Evolutionary conservation across 2,888 invertebrate genomes (phyloP), one percentile per base, ranked within the genome.

Genomic region (Oeneis ivallda): DNA sequence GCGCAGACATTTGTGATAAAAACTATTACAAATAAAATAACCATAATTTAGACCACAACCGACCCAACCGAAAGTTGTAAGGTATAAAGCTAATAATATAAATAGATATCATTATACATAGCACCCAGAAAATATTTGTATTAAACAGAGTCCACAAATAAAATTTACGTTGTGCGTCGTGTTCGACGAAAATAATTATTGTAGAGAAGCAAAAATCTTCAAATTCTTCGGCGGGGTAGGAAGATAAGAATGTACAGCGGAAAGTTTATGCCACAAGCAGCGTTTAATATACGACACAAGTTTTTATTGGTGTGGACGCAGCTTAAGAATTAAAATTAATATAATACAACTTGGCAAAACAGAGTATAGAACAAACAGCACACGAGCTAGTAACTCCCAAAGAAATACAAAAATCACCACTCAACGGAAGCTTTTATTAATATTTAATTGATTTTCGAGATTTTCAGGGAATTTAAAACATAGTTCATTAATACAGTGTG

Each of bases 41-140:
- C 13, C 13, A 41, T 37, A 17, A 53, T 32, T 15, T 17, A 34
- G 15, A n/a, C 53, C 34, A 53, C 53, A 53, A 53, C 53, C 53
- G 34, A 17, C 15, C 37, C 32, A 53, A 34, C 3, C 10, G 15
- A 9, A 15, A 15, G 2, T 53, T 15, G 34, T 53, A 9, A 34
- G 34, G 34, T 53, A 37, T 15, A 37, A 53, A 4, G n/a, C 13
- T 53, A 50, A 50, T 50, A 3, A 53, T 53, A 53, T 17, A 37
- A 15, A 17, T 4, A 17, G 32, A 52, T 32, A n/a, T 52, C 8
- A 37, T 37, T 8, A 15, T 53, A 34, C 37, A 10, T 53, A 53
- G 53, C 53, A 53, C 53, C 53, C 15, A 15, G 9, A n/a, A 10
- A 37, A 53, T 10, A 34, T 7, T 5, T 37, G n/a, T n/a, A 34